Percentiles rank a stretch among this genome's conserved stretches.
These are phyloP conservation scores for Tenualosa ilisha DNA, from an alignment of 2,797 vertebrate species.

Conservation along the genomic window DNA sequence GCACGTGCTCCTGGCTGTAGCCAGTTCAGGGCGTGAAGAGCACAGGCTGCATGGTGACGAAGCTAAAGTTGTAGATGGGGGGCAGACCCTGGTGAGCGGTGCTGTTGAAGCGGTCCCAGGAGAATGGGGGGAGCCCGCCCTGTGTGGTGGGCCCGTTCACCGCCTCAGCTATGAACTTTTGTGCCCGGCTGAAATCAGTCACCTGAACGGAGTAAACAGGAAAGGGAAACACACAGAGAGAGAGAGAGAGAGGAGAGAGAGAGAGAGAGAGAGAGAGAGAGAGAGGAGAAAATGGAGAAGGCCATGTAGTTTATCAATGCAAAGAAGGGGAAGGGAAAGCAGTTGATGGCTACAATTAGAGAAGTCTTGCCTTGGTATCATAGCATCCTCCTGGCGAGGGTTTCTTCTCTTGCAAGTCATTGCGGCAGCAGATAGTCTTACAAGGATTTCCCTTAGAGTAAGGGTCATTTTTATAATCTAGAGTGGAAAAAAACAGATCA, in stretches of 20 bases:
- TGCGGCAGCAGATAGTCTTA: slow-evolving; percentile 89
- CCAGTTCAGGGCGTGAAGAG: slow-evolving; percentile 66
- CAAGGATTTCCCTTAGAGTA: slow-evolving; percentile 85
- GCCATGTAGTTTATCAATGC: background rate
- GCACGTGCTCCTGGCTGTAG: background rate
- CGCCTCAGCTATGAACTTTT: slow-evolving; percentile 74
- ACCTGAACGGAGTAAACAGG: slow-evolving; percentile 70
- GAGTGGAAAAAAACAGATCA: slow-evolving; percentile 30
- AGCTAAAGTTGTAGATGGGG: slow-evolving; percentile 82
- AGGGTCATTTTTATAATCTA: slow-evolving; percentile 86
- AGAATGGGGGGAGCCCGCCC: slow-evolving; percentile 81
- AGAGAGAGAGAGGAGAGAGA: background rate
- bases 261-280: background rate
- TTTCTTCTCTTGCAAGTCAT: slow-evolving; percentile 72
- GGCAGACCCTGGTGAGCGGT: slow-evolving; percentile 85
- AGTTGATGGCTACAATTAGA: background rate
- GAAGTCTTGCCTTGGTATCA: slow-evolving; percentile 86
- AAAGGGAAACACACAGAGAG: background rate
- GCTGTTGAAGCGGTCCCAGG: slow-evolving; percentile 80
- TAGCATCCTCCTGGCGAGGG: slow-evolving; percentile 86
- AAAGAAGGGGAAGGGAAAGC: background rate
- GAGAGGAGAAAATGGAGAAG: background rate
- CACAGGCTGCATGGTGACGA: slow-evolving; percentile 81
- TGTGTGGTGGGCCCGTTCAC: slow-evolving; percentile 88
- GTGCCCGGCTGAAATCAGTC: slow-evolving; percentile 82